A percentile compares a stretch with the other conserved stretches of the same genome.
Conservation (phyloP, 30 jellyfish, hydroid and myxozoan genomes). For the Cassiopea xamachana region DNA sequence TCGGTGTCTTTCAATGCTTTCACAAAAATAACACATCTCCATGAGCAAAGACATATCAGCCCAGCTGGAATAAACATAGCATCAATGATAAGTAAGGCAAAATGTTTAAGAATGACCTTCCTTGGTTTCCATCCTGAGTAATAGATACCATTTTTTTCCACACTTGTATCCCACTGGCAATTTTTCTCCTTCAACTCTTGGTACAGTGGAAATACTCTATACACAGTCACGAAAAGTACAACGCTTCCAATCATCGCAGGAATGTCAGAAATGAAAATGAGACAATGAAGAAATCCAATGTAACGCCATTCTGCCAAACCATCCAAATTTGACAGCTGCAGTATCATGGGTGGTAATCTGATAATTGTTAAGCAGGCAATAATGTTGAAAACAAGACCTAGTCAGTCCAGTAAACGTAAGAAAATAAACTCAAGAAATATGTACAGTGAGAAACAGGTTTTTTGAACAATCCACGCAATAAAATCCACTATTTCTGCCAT, state of each 20-base stretch:
- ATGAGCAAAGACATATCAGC: constrained; percentile 76
- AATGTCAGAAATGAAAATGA: constrained; percentile 71
- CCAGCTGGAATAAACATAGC: constrained; percentile 82
- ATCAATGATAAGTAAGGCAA: constrained; percentile 73
- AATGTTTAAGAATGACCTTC: constrained; percentile 67
- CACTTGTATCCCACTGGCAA: constrained; percentile 40
- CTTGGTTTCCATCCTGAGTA: constrained; percentile 77
- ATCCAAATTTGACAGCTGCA: constrained; percentile 58
- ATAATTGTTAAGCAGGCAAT: constrained; percentile 82
- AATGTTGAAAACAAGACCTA: constrained; percentile 83
- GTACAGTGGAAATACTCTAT: constrained; percentile 67
- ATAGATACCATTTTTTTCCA: constrained; percentile 30
- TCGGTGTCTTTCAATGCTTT: constrained; percentile 43
- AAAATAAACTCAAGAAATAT: constrained; percentile 64
- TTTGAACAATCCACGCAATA: constrained; percentile 79
- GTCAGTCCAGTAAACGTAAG: constrained; percentile 81
- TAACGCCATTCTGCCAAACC: constrained; percentile 78
- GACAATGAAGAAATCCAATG: constrained; percentile 76
- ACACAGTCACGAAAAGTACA: constrained; percentile 63
- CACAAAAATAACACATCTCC: constrained; percentile 85
- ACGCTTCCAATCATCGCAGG: constrained; percentile 76
- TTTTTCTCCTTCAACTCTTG: constrained; percentile 65
- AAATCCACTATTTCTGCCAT: constrained; percentile 95
- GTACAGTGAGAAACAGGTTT: constrained; percentile 80
- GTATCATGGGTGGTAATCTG: constrained; percentile 83